Evolutionary conservation across 1,140 invertebrate genomes (phyloP).

Genomic region (Ceratoteleas bidentatus): DNA sequence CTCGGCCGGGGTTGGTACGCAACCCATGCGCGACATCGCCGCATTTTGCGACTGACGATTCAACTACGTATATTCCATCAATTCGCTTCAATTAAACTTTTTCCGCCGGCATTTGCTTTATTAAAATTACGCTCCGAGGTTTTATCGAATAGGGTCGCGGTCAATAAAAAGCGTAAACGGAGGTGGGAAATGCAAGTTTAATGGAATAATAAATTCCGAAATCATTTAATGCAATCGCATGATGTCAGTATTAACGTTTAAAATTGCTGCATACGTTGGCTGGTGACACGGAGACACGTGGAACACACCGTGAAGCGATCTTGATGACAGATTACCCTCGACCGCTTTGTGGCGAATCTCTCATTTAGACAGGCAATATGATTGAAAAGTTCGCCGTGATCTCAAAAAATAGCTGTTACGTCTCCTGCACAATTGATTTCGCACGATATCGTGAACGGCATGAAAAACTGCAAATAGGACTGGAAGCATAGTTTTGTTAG

Average conservation of each 20-base stretch:
- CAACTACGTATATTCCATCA: too few species aligned
- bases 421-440: conserved; percentile 60
- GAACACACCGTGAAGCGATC: conserved; percentile 73
- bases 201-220: too few species aligned
- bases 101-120: too few species aligned
- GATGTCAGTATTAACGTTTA: conserved; percentile 69
- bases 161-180: too few species aligned
- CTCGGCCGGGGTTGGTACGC: conserved; percentile 59
- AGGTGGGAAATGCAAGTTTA: conserved; percentile 28
- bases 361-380: conserved; percentile 81
- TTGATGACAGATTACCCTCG: conserved; percentile 82
- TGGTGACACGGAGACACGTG: conserved; percentile 74
- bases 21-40: conserved; percentile 59
- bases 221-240: conserved; percentile 64
- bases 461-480: conserved; percentile 21
- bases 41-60: too few species aligned
- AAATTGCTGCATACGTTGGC: conserved; percentile 71
- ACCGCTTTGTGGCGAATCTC: conserved; percentile 80
- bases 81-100: too few species aligned
- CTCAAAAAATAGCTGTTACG: conserved; percentile 64
- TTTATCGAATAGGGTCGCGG: too few species aligned
- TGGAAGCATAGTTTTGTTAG: too few species aligned
- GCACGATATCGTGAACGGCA: conserved; percentile 42
- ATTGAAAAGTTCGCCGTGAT: conserved; percentile 78
- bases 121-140: too few species aligned